These are phyloP conservation scores for Sarcophilus harrisii DNA, from an alignment of 2,797 vertebrate genomes.

Conservation along the genomic window DNA sequence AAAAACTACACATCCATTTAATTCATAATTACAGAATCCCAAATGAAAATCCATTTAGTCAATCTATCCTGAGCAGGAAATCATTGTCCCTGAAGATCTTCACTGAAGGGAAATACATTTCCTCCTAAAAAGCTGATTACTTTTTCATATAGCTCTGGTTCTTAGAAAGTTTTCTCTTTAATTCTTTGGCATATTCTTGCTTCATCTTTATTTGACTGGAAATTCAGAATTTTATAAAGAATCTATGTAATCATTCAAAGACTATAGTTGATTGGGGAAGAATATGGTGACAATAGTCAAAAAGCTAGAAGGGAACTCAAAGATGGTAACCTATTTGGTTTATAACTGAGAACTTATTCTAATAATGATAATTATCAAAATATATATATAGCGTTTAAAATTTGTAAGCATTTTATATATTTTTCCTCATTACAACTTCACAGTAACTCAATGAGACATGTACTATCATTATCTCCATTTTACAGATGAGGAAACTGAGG, in stretches of 20 bases:
- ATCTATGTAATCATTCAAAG: neutral
- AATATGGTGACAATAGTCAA: neutral
- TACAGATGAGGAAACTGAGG: neutral
- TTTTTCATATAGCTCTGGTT: neutral
- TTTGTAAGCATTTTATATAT: neutral
- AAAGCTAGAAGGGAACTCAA: neutral
- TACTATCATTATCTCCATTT: neutral
- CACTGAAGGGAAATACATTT: neutral
- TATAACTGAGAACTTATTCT: neutral
- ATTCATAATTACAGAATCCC: neutral
- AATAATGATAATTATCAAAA: neutral
- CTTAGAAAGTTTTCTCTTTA: neutral
- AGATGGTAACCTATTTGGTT: neutral
- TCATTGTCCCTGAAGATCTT: neutral
- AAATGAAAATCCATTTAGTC: neutral
- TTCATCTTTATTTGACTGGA: neutral
- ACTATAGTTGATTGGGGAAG: neutral
- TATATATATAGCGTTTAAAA: neutral
- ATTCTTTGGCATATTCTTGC: neutral
- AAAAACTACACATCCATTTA: neutral
- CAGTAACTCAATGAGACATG: neutral
- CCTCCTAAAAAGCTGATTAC: neutral
- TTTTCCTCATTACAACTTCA: neutral
- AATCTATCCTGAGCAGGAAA: neutral
- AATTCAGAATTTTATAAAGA: neutral